Conservation (phyloP, 2,888 invertebrate species). For the Notodonta ziczac region DNA sequence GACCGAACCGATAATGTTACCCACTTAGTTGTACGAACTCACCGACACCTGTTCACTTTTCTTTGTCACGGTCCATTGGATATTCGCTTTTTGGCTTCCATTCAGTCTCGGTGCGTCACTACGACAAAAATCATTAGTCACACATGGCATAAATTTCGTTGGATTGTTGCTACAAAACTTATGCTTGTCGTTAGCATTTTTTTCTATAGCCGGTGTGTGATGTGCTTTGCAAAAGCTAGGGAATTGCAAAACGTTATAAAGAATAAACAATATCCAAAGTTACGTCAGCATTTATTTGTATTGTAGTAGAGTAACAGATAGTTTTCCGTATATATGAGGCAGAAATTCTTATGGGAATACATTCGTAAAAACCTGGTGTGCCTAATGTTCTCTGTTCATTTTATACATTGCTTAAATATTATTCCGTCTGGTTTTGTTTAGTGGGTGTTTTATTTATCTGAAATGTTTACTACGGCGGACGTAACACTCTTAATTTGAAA, state of each 20-base stretch:
- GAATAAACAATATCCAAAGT: too few relatives aligned
- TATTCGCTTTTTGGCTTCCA: slow-evolving; percentile 34
- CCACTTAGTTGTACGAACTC: slow-evolving; percentile 38
- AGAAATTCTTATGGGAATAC: background rate
- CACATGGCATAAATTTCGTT: slow-evolving; percentile 11
- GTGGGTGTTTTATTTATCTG: background rate
- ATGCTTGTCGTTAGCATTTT: too few relatives aligned
- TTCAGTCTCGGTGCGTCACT: slow-evolving; percentile 37
- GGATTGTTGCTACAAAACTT: background rate
- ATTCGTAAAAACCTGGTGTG: background rate
- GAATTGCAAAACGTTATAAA: too few relatives aligned
- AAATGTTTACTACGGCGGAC: background rate
- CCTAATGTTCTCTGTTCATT: background rate
- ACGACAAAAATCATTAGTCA: slow-evolving; percentile 32
- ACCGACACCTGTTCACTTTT: slow-evolving; percentile 52
- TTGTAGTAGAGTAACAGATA: too few relatives aligned
- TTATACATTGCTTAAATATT: background rate
- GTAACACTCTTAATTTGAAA: background rate
- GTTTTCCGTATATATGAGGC: background rate
- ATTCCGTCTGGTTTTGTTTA: background rate
- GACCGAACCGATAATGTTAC: slow-evolving; percentile 57
- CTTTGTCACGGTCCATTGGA: slow-evolving; percentile 33
- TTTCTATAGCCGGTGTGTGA: too few relatives aligned
- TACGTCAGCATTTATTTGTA: too few relatives aligned
- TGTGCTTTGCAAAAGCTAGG: too few relatives aligned